Evolutionary conservation across 1,140 invertebrate species (phyloP), one percentile per base, ranked within the genome.

Genomic region (Agrypnia vestita): DNA sequence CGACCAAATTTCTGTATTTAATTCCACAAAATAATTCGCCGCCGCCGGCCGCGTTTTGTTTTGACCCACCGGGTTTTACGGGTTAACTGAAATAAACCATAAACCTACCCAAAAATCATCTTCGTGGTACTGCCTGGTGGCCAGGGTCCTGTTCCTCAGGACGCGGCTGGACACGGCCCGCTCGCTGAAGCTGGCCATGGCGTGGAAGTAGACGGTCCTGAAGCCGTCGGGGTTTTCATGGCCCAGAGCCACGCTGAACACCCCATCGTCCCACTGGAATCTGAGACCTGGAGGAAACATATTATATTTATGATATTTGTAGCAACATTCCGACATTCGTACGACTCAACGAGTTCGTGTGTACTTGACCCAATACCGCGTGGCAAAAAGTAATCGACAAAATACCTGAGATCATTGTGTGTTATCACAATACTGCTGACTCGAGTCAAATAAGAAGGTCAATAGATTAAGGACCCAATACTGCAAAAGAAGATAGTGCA

Each of bases 241-340:
- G 0, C 93, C 92, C 43, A 94, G 81, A 0, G 92, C 91, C 0
- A 93, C 84, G 73, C 93, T 94, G 84, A 95, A 95, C 4, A 95
- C 86, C 0, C 94, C 94, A 83, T 95, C 94, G 56, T 91, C 92
- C 94, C 94, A 95, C 85, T 94, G 93, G 84, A 94, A 95, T 1
- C 88, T 86, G 67, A 91, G 88, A 6, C 91, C 92, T 89, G 25
- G 1, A 73, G 53, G n/a, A 17, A 4, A 12, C 0, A 12, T 35
- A 64, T 59, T 17, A 59, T 51, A 13, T 13, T 13, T 13, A 51
- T n/a, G n/a, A n/a, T n/a, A n/a, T n/a, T n/a, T n/a, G n/a, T 13
- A 49, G 47, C 13, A 49, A 13, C 47, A 8, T 49, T 49, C 47
- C 47, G 47, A 49, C 47, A 49, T 49, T 49, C 47, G 47, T 49